These are phyloP conservation scores for Cryptoprocta ferox DNA, from an alignment of 2,797 vertebrate genomes.

Conservation along the genomic window DNA sequence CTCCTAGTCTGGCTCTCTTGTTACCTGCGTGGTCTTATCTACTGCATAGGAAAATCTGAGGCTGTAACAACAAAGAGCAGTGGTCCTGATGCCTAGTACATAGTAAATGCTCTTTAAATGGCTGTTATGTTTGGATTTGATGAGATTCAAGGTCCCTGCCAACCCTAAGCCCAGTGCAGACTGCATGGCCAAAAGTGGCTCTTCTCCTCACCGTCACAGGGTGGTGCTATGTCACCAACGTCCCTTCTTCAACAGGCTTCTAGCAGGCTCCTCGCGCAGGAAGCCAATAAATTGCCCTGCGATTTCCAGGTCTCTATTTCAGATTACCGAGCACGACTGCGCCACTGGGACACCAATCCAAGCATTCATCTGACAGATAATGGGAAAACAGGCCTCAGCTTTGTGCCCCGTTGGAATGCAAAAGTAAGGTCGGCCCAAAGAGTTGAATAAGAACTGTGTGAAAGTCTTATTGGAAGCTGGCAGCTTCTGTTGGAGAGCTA, in stretches of 20 bases:
- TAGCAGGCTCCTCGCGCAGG: fast-evolving
- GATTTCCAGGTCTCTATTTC: not conserved
- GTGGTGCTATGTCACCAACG: constrained; percentile 76
- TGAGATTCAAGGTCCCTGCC: not conserved
- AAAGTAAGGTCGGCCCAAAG: not conserved
- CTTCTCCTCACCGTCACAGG: constrained; percentile 59
- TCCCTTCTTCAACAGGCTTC: not conserved
- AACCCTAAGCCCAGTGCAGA: not conserved
- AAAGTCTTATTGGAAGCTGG: not conserved
- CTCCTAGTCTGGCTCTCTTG: not conserved
- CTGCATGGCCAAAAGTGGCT: not conserved
- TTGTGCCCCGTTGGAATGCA: constrained; percentile 43
- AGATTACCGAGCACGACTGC: not conserved
- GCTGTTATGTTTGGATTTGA: not conserved
- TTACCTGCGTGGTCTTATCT: not conserved
- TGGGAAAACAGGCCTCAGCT: constrained; percentile 41
- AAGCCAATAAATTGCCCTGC: not conserved
- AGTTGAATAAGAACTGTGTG: constrained; percentile 49
- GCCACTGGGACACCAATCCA: not conserved
- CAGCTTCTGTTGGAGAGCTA: not conserved
- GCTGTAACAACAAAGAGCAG: not conserved
- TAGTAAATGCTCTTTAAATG: not conserved
- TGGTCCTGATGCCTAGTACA: not conserved
- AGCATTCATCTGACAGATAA: constrained; percentile 24
- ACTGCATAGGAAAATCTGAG: not conserved